Conservation (phyloP, 1,140 invertebrate species). For the Leptinotarsa undecemlineata region DNA sequence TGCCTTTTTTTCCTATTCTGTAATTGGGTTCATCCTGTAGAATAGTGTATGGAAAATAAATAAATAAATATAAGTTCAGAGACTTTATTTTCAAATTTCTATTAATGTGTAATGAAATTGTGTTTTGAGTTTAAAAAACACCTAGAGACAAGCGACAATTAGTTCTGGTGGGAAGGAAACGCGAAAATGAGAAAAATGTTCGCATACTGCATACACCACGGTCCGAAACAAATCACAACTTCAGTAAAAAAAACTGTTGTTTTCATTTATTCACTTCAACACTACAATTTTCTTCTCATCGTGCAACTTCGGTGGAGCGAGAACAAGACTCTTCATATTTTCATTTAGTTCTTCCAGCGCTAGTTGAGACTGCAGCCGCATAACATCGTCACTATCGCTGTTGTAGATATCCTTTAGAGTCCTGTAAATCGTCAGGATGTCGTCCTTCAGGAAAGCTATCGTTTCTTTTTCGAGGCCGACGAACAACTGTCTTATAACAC, state of each 20-base stretch:
- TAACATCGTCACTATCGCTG: conserved; percentile 68
- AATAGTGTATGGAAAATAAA: no score
- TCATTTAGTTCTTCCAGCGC: conserved; percentile 77
- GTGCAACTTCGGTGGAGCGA: conserved; percentile 61
- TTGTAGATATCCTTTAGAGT: conserved; percentile 68
- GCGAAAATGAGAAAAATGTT: no score
- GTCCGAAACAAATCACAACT: neutral
- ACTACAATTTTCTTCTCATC: conserved; percentile 64
- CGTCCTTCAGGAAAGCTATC: conserved; percentile 66
- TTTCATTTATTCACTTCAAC: conserved; percentile 39
- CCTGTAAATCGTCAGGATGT: conserved; percentile 71
- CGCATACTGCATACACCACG: no score
- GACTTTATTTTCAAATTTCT: no score
- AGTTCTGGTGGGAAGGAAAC: no score
- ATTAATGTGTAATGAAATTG: no score
- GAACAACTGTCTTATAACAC: conserved; percentile 73
- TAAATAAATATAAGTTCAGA: no score
- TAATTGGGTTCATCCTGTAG: no score
- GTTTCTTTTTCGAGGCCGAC: conserved; percentile 73
- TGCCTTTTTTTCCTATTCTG: no score
- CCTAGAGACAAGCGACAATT: no score
- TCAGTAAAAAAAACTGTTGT: neutral
- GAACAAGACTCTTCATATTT: conserved; percentile 67
- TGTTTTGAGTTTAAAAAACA: no score
- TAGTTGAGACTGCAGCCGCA: conserved; percentile 73